These are phyloP conservation scores for Catharus ustulatus DNA, from an alignment of 2,797 vertebrate genomes.

Conservation along the genomic window DNA sequence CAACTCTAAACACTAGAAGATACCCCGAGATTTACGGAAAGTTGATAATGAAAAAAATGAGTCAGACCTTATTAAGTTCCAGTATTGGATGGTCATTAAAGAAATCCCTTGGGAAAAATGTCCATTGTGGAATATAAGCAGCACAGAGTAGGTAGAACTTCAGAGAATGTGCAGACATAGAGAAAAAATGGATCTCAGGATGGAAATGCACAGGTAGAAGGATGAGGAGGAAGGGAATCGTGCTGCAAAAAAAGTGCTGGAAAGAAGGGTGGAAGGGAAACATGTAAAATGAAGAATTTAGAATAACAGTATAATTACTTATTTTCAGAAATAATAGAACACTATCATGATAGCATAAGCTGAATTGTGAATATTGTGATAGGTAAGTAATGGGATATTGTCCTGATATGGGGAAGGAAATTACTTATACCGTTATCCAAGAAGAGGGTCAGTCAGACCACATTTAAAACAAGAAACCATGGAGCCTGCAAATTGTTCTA, in stretches of 20 bases:
- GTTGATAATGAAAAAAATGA: not conserved
- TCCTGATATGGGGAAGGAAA: not conserved
- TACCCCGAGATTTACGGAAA: not conserved
- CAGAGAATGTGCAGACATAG: not conserved
- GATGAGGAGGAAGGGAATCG: not conserved
- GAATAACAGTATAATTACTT: not conserved
- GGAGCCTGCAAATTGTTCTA: slow-evolving; percentile 8
- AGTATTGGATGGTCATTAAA: not conserved
- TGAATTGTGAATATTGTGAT: not conserved
- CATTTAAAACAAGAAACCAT: not conserved
- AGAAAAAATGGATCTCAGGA: not conserved
- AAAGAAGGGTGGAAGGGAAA: not conserved
- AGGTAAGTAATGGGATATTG: not conserved
- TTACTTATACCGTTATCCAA: not conserved
- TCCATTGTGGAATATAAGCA: not conserved
- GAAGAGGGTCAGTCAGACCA: not conserved
- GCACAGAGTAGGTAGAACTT: not conserved
- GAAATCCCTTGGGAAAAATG: not conserved
- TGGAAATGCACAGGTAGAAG: not conserved
- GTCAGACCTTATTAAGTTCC: not conserved
- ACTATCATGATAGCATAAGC: not conserved
- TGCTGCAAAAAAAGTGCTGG: not conserved
- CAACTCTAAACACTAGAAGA: not conserved
- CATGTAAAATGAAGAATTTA: not conserved
- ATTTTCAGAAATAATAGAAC: not conserved